A percentile compares a stretch with the other conserved stretches of the same genome.
These are phyloP conservation scores for Zeus faber DNA, from an alignment of 2,113 vertebrate species.

Conservation along the genomic window DNA sequence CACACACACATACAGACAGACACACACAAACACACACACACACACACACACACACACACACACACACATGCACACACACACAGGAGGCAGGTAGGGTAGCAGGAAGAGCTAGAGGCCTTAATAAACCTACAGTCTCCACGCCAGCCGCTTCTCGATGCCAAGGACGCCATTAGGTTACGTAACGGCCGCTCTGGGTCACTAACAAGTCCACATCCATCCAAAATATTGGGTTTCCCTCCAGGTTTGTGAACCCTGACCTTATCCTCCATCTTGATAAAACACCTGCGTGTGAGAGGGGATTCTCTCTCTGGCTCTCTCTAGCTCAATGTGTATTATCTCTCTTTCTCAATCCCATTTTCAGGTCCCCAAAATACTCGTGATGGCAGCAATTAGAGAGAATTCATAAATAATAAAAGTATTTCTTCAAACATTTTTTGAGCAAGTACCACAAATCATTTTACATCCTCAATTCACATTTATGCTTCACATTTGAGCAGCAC, in stretches of 20 bases:
- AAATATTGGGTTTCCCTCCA: conserved; percentile 27
- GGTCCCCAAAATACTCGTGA: too few relatives aligned
- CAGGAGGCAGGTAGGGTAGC: conserved; percentile 22
- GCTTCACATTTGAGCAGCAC: too few relatives aligned
- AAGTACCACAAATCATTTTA: too few relatives aligned
- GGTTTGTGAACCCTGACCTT: conserved; percentile 32
- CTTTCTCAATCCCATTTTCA: neutral
- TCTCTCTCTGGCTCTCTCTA: conserved; percentile 9
- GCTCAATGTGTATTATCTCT: neutral
- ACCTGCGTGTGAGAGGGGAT: neutral
- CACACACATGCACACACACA: conserved; percentile 1
- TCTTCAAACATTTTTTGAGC: too few relatives aligned
- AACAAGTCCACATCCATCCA: conserved; percentile 36
- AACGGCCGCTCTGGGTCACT: conserved; percentile 51
- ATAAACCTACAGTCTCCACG: conserved; percentile 49
- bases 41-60: conserved; percentile 7
- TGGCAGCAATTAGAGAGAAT: too few relatives aligned
- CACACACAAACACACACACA: conserved; percentile 13
- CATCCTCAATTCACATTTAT: too few relatives aligned
- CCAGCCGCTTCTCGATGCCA: conserved; percentile 38
- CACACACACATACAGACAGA: too few relatives aligned
- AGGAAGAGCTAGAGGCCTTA: conserved; percentile 40
- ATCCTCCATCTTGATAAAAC: neutral
- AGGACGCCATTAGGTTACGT: conserved; percentile 45
- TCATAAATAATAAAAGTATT: too few relatives aligned